These are phyloP conservation scores for Baccha elongata DNA, from an alignment of 2,888 invertebrate genomes.

Conservation along the genomic window DNA sequence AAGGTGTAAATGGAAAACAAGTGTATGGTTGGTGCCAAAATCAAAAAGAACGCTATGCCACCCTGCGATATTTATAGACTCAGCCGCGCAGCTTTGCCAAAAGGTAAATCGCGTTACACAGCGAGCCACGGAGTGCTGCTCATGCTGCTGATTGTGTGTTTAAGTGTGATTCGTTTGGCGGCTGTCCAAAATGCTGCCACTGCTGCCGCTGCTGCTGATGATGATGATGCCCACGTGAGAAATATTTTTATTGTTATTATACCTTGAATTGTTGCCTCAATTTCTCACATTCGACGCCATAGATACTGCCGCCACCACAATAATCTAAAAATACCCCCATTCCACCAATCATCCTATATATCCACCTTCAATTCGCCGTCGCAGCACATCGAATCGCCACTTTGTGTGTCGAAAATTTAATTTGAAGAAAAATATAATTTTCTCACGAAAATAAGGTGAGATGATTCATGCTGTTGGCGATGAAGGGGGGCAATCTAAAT, in stretches of 20 bases:
- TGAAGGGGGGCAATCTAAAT: constrained; percentile 44
- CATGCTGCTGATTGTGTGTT: constrained; percentile 60
- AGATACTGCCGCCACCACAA: constrained; percentile 72
- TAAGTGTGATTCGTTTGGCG: constrained; percentile 72
- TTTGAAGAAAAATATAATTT: constrained; percentile 39
- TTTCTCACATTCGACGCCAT: constrained; percentile 72
- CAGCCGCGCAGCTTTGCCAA: constrained; percentile 54
- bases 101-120: constrained; percentile 25
- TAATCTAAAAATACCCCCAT: constrained; percentile 61
- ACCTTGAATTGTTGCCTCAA: constrained; percentile 74
- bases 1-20: constrained; percentile 72
- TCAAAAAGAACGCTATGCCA: constrained; percentile 46
- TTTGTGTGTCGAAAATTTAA: constrained; percentile 41
- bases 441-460: constrained; percentile 66
- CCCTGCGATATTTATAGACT: constrained; percentile 56
- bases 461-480: constrained; percentile 49
- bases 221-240: constrained; percentile 71
- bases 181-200: constrained; percentile 60
- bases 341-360: constrained; percentile 8
- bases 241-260: constrained; percentile 74
- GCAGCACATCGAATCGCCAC: background rate
- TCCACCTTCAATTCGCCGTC: constrained; percentile 22
- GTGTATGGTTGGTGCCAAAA: constrained; percentile 44
- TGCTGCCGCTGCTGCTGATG: constrained; percentile 1
- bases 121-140: background rate